Evolutionary conservation across 2,113 vertebrate genomes (phyloP).

Genomic region (Chloroceryle aenea): DNA sequence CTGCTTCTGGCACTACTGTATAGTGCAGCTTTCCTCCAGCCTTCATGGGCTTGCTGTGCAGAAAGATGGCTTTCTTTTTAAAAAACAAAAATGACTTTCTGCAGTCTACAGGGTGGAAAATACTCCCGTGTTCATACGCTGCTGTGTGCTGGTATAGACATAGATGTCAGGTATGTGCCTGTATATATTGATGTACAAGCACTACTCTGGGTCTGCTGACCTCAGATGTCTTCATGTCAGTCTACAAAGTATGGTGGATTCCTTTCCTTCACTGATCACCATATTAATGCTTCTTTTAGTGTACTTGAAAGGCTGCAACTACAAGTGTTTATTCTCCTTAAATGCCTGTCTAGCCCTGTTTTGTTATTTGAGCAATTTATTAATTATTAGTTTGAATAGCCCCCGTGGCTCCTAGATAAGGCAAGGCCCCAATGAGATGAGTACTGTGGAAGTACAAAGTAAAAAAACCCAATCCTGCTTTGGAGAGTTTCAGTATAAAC

Average conservation of each 20-base stretch:
- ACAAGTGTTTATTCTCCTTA: not conserved
- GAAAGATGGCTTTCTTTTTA: not conserved
- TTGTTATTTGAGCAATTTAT: not conserved
- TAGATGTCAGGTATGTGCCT: not conserved
- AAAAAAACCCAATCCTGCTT: not conserved
- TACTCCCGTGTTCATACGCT: not conserved
- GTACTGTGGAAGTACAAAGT: not conserved
- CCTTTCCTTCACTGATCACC: not conserved
- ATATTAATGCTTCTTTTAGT: not conserved
- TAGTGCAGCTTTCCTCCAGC: not conserved
- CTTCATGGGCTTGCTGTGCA: not conserved
- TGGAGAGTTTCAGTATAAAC: not conserved
- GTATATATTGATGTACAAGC: not conserved
- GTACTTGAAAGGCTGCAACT: not conserved
- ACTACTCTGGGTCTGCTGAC: not conserved
- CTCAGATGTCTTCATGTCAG: not conserved
- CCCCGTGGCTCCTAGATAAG: not conserved
- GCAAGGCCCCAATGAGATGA: not conserved
- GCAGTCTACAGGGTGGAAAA: not conserved
- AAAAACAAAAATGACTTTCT: not conserved
- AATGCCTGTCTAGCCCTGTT: not conserved
- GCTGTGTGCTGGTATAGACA: not conserved
- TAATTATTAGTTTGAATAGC: not conserved
- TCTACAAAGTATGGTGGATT: not conserved
- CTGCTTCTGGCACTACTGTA: not conserved